Percentiles rank a stretch among this genome's conserved stretches.
phyloP scores from a whole-genome alignment of 2,888 invertebrate species.

The Andrena flavipes region DNA sequence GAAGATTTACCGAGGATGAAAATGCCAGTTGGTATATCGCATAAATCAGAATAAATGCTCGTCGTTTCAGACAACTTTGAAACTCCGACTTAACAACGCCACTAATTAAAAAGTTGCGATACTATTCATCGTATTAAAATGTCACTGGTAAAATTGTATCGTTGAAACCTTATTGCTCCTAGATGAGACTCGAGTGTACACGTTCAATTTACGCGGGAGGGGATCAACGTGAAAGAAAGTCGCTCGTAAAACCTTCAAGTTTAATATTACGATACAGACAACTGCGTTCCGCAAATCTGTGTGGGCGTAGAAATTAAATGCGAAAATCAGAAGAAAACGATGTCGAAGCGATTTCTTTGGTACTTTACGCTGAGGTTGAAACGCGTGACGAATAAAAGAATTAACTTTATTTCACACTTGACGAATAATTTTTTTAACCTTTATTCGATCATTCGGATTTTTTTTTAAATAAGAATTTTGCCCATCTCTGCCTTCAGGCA shows the following conservation, averaged over 20 bases:
- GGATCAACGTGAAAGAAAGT: background rate
- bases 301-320: background rate
- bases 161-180: constrained; percentile 22
- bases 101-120: constrained; percentile 22
- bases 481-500: background rate
- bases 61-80: constrained; percentile 10
- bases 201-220: background rate
- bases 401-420: too few species aligned
- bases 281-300: background rate
- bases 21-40: background rate
- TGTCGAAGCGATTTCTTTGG: background rate
- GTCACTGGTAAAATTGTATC: constrained; percentile 11
- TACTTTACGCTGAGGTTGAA: background rate
- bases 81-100: background rate
- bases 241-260: background rate
- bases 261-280: background rate
- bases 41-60: constrained; percentile 9
- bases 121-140: background rate
- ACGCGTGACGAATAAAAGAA: too few species aligned
- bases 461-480: too few species aligned
- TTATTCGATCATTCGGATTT: too few species aligned
- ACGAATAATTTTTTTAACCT: too few species aligned
- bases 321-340: too few species aligned
- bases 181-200: background rate
- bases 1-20: background rate